phyloP scores from a whole-genome alignment of 1,140 invertebrate genomes.

The Drosophila triauraria region DNA sequence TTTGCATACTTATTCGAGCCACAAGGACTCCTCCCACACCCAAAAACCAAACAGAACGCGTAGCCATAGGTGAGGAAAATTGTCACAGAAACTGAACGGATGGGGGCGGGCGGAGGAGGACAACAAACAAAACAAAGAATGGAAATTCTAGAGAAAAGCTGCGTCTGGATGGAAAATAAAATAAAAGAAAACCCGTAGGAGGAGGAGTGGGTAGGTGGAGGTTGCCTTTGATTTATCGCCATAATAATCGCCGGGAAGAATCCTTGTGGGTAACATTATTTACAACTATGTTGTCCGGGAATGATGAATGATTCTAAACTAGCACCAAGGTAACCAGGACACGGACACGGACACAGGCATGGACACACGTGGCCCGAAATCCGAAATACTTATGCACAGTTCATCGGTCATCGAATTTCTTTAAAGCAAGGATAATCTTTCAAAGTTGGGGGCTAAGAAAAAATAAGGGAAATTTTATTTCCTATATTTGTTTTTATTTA shows the following conservation, averaged over 20 bases:
- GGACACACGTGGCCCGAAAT: constrained; percentile 1
- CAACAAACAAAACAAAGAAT: constrained; percentile 12
- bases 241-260: constrained; percentile 72
- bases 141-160: not conserved
- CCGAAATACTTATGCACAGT: not conserved
- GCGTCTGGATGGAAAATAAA: constrained; percentile 5
- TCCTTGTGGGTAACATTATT: constrained; percentile 81
- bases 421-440: not conserved
- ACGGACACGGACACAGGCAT: not conserved
- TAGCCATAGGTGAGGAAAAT: constrained; percentile 48
- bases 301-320: constrained; percentile 75
- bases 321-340: constrained; percentile 40
- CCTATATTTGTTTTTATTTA: too few relatives aligned
- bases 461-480: too few relatives aligned
- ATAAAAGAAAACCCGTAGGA: not conserved
- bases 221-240: constrained; percentile 78
- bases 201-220: not conserved
- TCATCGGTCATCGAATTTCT: constrained; percentile 3
- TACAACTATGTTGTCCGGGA: constrained; percentile 71
- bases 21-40: not conserved
- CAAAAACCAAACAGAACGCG: constrained; percentile 34
- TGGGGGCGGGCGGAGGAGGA: not conserved
- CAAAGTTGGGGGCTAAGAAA: not conserved
- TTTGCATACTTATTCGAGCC: constrained; percentile 44
- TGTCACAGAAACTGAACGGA: constrained; percentile 48